Evolutionary conservation across 2,797 vertebrate genomes (phyloP).

Genomic region (Cetoscarus ocellatus): DNA sequence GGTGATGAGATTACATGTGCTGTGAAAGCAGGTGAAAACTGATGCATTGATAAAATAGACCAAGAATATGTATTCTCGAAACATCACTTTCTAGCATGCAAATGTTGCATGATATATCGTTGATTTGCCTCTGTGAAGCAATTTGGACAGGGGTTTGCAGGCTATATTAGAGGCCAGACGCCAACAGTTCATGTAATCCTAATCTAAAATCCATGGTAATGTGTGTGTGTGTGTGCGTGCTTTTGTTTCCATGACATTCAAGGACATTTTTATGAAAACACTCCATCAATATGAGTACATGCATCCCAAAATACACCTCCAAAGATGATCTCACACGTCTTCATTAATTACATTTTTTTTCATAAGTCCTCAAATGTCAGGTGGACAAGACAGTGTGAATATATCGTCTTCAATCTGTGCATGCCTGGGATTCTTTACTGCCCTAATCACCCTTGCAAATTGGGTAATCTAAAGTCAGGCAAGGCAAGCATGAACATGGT

Average conservation of each 20-base stretch:
- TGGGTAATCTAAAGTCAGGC: neutral
- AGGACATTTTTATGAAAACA: too few species aligned
- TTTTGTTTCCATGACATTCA: neutral
- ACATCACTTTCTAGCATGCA: too few species aligned
- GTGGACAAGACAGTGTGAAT: too few species aligned
- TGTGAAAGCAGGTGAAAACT: conserved; percentile 3
- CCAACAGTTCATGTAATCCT: neutral
- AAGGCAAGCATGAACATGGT: neutral
- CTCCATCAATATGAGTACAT: too few species aligned
- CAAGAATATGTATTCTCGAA: neutral
- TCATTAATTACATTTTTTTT: too few species aligned
- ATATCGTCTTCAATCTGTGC: neutral
- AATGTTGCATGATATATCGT: neutral
- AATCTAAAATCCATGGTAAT: neutral
- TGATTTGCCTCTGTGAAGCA: neutral
- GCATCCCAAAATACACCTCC: too few species aligned
- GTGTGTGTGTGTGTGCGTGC: neutral
- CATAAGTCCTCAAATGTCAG: too few species aligned
- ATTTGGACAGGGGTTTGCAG: conserved; percentile 4
- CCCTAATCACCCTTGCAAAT: neutral
- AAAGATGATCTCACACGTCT: too few species aligned
- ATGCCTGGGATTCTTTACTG: neutral
- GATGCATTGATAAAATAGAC: neutral
- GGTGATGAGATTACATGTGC: neutral
- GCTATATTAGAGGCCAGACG: neutral